phyloP scores from a whole-genome alignment of 1,140 invertebrate genomes.

The Bombus affinis region DNA sequence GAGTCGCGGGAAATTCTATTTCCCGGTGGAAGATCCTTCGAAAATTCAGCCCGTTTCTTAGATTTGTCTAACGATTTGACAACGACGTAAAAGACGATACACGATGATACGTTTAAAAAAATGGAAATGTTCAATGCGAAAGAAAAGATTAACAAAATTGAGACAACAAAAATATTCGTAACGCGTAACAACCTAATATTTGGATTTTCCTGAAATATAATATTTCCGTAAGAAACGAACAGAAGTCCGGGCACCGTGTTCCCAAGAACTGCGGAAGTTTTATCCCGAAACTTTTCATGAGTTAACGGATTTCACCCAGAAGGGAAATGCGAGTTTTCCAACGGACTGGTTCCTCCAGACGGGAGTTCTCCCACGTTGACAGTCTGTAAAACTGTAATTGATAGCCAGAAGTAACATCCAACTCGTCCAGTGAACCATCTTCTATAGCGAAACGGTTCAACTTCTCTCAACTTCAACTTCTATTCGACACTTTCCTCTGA shows the following conservation, averaged over 20 bases:
- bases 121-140: too few species aligned
- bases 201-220: background rate
- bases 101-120: background rate
- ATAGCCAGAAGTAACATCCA: background rate
- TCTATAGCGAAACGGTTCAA: background rate
- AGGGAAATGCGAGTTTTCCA: background rate
- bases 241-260: background rate
- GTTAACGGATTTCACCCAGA: background rate
- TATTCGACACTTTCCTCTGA: background rate
- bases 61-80: background rate
- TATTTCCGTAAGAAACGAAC: background rate
- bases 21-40: too few species aligned
- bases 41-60: background rate
- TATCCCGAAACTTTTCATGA: background rate
- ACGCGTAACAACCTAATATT: background rate
- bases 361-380: background rate
- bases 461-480: background rate
- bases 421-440: background rate
- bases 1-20: conserved; percentile 31
- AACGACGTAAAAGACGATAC: too few species aligned
- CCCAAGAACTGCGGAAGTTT: background rate
- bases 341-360: background rate
- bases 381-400: conserved; percentile 15
- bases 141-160: background rate
- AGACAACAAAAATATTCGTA: background rate